Base-by-base conservation (phyloP, 2,113 vertebrate species). In the Nannobrachium achirus region DNA sequence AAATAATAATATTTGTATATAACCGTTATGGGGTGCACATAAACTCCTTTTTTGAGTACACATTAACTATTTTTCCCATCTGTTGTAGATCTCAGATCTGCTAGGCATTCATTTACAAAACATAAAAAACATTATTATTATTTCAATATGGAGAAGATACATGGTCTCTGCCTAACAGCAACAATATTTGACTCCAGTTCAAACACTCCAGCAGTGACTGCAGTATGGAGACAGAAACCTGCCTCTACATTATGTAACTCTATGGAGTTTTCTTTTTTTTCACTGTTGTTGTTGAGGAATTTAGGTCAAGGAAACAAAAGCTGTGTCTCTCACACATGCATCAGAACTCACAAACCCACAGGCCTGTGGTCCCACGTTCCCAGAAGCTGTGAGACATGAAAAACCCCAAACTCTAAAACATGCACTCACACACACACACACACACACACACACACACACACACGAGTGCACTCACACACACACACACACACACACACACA, bases 251-350 rank as follows among this genome's bases (percentile, higher is more conserved):
- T 89, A 87, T 83, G 83, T 76, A 89, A 88, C 74, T 78, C 75
- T 63, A 63, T 78, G 72, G 84, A 88, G 71, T 56, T 82, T 66
- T 33, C 3, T 33, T 33, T 33, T 33, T 33, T 33, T 5, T 81
- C 74, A 86, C 63, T 81, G 78, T 79, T 85, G 88, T 85, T 66
- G 79, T 46, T 33, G 50, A 73, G 87, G 89, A 93, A 93, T 93
- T 80, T 82, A 75, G 86, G 90, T 90, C 91, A 85, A 60, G 68
- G 82, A 81, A 86, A 91, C 88, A 91, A 91, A 87, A 86, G 84
- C 83, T 52, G 71, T 55, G n/a, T n/a, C 62, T 66, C 40, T 15
- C 67, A 59, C 78, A n/a, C 61, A 40, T 49, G 56, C 60, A 55
- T 68, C 63, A 60, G 63, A 73, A 57, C 73, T 81, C 6, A 20